Evolutionary conservation across 2,888 invertebrate genomes (phyloP).

Genomic region (Cotesia congregata): DNA sequence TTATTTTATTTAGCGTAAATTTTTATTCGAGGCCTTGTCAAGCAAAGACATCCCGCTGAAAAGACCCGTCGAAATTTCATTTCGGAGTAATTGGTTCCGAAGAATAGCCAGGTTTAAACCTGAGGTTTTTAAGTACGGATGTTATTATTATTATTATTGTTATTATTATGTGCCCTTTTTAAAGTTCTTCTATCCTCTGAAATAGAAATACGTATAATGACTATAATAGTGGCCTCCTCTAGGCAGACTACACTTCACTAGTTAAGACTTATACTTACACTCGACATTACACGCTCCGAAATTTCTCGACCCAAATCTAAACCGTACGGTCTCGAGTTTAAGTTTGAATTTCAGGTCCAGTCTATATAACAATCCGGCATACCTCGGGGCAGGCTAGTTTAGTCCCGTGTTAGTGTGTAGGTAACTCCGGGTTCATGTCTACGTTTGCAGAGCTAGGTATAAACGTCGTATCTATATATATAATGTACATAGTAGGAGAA

Average conservation of each 20-base stretch:
- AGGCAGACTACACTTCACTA: background rate
- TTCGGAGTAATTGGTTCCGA: background rate
- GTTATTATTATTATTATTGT: background rate
- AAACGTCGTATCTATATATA: background rate
- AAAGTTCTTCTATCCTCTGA: conserved; percentile 2
- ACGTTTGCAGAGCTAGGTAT: background rate
- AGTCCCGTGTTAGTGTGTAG: background rate
- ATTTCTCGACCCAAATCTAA: background rate
- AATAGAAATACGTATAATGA: background rate
- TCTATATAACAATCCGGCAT: too few relatives aligned
- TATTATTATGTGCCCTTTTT: background rate
- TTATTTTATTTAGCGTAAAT: background rate
- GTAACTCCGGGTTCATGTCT: background rate
- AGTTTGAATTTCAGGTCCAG: too few relatives aligned
- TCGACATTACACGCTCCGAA: background rate
- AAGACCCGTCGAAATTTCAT: background rate
- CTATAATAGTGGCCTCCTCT: background rate
- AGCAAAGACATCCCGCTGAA: background rate
- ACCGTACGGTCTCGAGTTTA: background rate
- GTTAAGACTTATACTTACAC: background rate
- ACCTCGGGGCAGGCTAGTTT: too few relatives aligned
- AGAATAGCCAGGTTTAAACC: background rate
- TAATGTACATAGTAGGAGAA: background rate
- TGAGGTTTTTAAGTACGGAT: conserved; percentile 3
- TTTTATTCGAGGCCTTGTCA: background rate